Conservation (phyloP, 1,140 invertebrate species). For the Hirudo medicinalis region DNA sequence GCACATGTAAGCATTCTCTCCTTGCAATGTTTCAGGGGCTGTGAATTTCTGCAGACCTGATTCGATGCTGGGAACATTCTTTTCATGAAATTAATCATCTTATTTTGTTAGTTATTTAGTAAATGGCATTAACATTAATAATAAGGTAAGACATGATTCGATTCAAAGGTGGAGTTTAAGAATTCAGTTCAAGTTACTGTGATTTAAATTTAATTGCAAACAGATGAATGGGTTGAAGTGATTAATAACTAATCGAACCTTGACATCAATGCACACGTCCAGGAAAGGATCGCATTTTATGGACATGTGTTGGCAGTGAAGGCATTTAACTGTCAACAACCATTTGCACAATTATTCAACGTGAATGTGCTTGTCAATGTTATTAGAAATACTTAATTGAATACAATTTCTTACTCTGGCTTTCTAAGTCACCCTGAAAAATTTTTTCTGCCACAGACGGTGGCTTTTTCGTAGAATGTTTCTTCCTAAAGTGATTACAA, state of each 20-base stretch:
- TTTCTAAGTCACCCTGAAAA: conserved; percentile 82
- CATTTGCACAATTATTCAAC: background rate
- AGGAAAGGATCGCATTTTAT: conserved; percentile 45
- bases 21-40: conserved; percentile 3
- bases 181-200: background rate
- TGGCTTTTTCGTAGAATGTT: conserved; percentile 86
- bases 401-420: conserved; percentile 50
- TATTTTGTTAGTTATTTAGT: background rate
- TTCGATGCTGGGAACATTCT: conserved; percentile 11
- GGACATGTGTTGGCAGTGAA: conserved; percentile 40
- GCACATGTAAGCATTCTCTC: conserved; percentile 10
- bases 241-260: conserved; percentile 27
- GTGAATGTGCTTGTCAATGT: background rate
- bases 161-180: background rate
- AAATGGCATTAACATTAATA: background rate
- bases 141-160: background rate
- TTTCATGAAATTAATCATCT: background rate
- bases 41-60: conserved; percentile 8
- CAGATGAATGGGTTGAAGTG: background rate
- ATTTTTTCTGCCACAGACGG: conserved; percentile 90
- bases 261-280: conserved; percentile 80
- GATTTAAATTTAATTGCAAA: background rate
- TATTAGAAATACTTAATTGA: background rate
- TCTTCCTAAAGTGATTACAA: conserved; percentile 31
- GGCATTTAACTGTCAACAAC: conserved; percentile 48